Percentiles rank a stretch among this genome's conserved stretches.
These are phyloP conservation scores for Caenorhabditis briggsae DNA, from an alignment of 1,140 invertebrate species.

Conservation along the genomic window DNA sequence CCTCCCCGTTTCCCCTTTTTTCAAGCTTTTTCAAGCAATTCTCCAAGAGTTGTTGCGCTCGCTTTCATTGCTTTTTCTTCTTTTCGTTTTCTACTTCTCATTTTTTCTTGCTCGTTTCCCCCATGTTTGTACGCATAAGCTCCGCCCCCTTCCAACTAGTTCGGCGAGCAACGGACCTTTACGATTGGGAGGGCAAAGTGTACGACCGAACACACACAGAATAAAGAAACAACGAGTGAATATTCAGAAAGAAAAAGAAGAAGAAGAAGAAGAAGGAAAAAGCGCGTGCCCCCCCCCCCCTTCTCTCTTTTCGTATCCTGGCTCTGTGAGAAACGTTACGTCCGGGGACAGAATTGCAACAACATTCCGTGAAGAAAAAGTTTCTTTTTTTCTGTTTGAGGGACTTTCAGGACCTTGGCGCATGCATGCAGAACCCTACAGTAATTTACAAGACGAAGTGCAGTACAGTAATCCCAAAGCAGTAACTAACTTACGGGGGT, in stretches of 20 bases:
- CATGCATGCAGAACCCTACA: neutral
- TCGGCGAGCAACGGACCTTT: constrained; percentile 33
- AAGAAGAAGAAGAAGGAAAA: constrained; percentile 52
- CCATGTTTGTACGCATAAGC: neutral
- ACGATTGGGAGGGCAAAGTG: constrained; percentile 33
- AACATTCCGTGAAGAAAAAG: neutral
- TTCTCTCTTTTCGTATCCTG: neutral
- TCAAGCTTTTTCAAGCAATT: constrained; percentile 22
- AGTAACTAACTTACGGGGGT: neutral
- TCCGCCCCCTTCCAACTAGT: neutral
- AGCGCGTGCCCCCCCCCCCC: constrained; percentile 12
- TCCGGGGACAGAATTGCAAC: constrained; percentile 6
- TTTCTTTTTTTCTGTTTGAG: neutral
- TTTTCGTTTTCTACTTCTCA: neutral
- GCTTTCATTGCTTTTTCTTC: no score
- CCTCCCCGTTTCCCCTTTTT: neutral
- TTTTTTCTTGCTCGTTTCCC: neutral
- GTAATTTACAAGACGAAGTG: neutral
- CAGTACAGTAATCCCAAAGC: neutral
- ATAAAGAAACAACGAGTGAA: constrained; percentile 30
- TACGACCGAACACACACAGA: constrained; percentile 37
- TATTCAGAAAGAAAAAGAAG: neutral
- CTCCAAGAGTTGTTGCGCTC: constrained; percentile 3
- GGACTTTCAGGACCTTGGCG: neutral
- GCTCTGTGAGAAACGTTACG: constrained; percentile 2